These are phyloP conservation scores for Beris chalybata DNA, from an alignment of 2,888 invertebrate species.

Conservation along the genomic window DNA sequence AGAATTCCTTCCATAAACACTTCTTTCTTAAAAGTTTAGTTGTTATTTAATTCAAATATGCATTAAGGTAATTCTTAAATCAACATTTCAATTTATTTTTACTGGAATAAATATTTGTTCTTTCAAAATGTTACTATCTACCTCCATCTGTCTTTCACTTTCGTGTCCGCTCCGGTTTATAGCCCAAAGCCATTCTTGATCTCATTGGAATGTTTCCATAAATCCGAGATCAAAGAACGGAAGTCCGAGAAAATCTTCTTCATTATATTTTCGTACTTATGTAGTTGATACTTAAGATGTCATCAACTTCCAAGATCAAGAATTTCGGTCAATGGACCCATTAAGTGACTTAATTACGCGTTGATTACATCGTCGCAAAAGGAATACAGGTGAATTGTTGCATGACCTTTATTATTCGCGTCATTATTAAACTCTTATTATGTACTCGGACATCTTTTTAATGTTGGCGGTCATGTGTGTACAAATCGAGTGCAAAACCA, in stretches of 20 bases:
- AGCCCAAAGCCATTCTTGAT: neutral
- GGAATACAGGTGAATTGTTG: constrained; percentile 21
- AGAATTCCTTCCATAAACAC: too few relatives aligned
- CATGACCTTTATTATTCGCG: constrained; percentile 15
- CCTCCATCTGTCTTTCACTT: too few relatives aligned
- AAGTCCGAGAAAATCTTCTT: constrained; percentile 2
- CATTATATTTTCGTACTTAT: neutral
- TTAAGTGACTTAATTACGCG: constrained; percentile 23
- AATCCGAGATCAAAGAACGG: neutral
- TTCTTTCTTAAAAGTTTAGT: too few relatives aligned
- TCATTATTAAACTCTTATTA: constrained; percentile 17
- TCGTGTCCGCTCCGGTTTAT: too few relatives aligned
- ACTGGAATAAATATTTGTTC: too few relatives aligned
- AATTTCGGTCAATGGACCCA: constrained; percentile 32
- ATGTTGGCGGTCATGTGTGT: neutral
- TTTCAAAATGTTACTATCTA: too few relatives aligned
- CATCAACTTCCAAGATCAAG: constrained; percentile 16
- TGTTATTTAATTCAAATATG: too few relatives aligned
- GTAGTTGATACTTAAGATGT: neutral
- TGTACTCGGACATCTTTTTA: constrained; percentile 2
- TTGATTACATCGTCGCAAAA: constrained; percentile 14
- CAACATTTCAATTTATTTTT: too few relatives aligned
- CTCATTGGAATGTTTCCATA: constrained; percentile 2
- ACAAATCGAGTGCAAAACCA: neutral
- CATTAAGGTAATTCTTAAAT: too few relatives aligned